Evolutionary conservation across 2,888 invertebrate species (phyloP).

Genomic region (Myopa testacea): DNA sequence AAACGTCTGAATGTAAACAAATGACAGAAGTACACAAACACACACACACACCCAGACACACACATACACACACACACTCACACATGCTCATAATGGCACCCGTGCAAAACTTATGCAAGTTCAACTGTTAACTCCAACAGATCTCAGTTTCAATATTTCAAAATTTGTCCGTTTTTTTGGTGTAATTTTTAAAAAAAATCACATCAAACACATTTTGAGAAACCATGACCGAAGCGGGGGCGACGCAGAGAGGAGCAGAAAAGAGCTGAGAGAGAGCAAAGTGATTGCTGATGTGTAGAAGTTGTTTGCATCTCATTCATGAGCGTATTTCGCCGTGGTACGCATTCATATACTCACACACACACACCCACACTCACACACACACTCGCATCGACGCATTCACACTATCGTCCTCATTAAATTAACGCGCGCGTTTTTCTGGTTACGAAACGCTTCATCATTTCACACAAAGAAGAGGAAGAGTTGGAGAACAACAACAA

Average conservation of each 20-base stretch:
- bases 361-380: neutral
- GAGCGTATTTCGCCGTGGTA: no score
- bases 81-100: neutral
- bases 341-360: neutral
- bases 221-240: no score
- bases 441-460: conserved; percentile 26
- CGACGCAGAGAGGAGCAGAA: no score
- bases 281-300: no score
- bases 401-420: conserved; percentile 44
- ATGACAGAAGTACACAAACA: conserved; percentile 11
- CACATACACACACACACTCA: conserved; percentile 1
- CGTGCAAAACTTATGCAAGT: no score
- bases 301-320: no score
- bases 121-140: no score
- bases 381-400: conserved; percentile 7
- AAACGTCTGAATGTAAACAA: conserved; percentile 45
- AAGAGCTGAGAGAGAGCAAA: no score
- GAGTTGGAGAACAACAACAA: neutral
- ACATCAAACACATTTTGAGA: no score
- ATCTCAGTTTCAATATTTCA: no score
- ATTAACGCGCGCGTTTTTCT: conserved; percentile 48
- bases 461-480: conserved; percentile 1
- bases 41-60: neutral
- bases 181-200: no score
- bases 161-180: no score